These are phyloP conservation scores for Drepanosiphum platanoidis DNA, from an alignment of 2,888 invertebrate genomes.

Conservation along the genomic window DNA sequence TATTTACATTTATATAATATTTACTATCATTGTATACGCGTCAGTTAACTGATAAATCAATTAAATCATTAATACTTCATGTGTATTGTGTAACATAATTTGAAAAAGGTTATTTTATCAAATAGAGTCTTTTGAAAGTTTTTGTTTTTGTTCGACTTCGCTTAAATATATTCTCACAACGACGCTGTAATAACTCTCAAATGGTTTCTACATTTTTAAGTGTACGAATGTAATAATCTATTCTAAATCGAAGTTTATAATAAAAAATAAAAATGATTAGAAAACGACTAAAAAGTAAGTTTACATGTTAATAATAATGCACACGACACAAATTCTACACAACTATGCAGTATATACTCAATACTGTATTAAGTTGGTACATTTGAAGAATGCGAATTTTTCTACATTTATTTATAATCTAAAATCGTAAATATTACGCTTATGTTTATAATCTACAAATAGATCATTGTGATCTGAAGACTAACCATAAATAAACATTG, in stretches of 20 bases:
- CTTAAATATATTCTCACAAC: neutral
- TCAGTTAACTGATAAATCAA: neutral
- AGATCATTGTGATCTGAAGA: neutral
- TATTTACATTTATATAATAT: neutral
- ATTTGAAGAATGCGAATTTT: neutral
- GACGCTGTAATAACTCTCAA: neutral
- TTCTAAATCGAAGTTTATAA: too few relatives aligned
- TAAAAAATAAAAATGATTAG: conserved; percentile 15
- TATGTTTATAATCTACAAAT: neutral
- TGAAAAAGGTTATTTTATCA: neutral
- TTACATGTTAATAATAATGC: neutral
- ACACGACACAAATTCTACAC: neutral
- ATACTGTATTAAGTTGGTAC: neutral
- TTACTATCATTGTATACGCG: neutral
- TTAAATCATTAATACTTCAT: neutral
- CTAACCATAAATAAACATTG: neutral
- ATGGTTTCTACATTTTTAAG: neutral
- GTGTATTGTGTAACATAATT: neutral
- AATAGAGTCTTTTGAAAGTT: neutral
- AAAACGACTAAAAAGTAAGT: conserved; percentile 33
- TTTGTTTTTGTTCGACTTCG: neutral
- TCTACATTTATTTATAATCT: neutral
- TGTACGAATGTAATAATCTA: neutral
- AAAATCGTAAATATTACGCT: neutral
- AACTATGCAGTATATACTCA: neutral